Base-by-base conservation (phyloP, 2,113 vertebrate species). In the Geococcyx californianus region DNA sequence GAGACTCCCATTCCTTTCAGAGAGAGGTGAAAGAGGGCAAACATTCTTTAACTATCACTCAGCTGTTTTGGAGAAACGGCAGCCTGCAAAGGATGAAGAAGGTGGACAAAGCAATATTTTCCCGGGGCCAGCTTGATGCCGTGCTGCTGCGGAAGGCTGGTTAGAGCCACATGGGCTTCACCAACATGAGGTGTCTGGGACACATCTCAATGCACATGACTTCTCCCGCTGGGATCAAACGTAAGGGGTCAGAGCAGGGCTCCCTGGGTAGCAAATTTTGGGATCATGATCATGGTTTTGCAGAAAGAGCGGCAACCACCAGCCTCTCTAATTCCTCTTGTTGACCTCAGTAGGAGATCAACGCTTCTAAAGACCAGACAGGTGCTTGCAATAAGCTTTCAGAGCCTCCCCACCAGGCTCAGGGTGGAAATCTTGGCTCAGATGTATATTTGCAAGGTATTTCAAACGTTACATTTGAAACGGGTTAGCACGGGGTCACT, bases 381-480 rank as follows among this genome's bases (percentile, higher is more conserved):
- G 94, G 95, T 96, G 95, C 93, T 94, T 90, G 88, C 90, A 92
- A 94, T 95, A 92, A 84, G 89, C 77, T 90, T 60, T 72, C 85
- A 89, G 91, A 95, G 92, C 91, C 91, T 94, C 88, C 87, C 89
- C 66, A 70, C 91, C 70, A 85, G 92, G 84, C 76, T 84, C 45
- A 31, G 89, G 91, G 58, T 95, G 66, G 86, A 94, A 96, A 89
- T n/a, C 62, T 84, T 89, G 90, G 86, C 95, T 90, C 82, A 70
- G 84, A 93, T 93, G 73, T 82, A 79, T n/a, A 24, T 74, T 77
- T 94, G 63, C 7, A 14, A 95, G 93, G 78, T 68, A 93, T 97
- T 97, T 96, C 84, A 96, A 94, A 94, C 3, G 25, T 94, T 97
- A 90, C 96, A 93, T 94, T 91, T 75, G 92, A 93, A 97, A 97